These are phyloP conservation scores for Leuciscus idus DNA, from an alignment of 2,113 vertebrate species.

Conservation along the genomic window DNA sequence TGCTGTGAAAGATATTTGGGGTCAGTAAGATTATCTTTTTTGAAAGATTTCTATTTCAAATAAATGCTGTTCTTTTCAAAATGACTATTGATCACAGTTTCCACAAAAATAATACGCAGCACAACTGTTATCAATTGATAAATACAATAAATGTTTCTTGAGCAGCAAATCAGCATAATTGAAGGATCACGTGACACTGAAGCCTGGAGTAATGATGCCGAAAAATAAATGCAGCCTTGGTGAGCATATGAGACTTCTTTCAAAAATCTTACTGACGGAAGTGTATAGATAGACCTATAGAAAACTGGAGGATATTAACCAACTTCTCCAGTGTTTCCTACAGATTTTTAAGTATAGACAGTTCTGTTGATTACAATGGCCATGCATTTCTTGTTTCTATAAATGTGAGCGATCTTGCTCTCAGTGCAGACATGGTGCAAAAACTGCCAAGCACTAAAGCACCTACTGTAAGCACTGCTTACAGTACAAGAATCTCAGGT, in stretches of 20 bases:
- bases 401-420: background rate
- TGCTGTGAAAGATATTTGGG: background rate
- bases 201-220: background rate
- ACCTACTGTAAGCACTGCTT: background rate
- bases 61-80: background rate
- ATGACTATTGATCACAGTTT: background rate
- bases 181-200: background rate
- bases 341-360: too few relatives aligned
- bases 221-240: background rate
- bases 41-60: background rate
- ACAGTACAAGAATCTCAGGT: background rate
- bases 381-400: background rate
- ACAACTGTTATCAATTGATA: background rate
- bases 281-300: background rate
- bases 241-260: background rate
- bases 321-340: too few relatives aligned
- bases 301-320: background rate
- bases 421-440: background rate
- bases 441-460: conserved; percentile 15
- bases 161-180: background rate
- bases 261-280: background rate
- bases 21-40: background rate
- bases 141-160: background rate
- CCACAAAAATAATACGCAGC: background rate
- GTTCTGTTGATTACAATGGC: background rate